A percentile compares a stretch with the other conserved stretches of the same genome.
Evolutionary conservation across 2,113 vertebrate genomes (phyloP).

Genomic region (Anser cygnoides): DNA sequence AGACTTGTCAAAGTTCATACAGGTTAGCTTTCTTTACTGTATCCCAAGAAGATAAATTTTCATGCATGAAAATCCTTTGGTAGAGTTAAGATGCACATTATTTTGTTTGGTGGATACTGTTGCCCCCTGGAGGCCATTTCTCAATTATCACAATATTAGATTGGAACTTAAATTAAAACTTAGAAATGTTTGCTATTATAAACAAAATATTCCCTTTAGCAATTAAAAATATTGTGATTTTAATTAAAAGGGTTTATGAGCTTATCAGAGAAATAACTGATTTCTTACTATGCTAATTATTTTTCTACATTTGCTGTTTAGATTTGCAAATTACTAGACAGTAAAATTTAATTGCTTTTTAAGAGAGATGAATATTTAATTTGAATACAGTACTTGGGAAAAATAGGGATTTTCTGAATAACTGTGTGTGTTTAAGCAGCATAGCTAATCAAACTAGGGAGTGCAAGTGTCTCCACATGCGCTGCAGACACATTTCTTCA

Average conservation of each 20-base stretch:
- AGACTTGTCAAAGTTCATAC: neutral
- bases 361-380: constrained; percentile 68
- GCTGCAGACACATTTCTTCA: rapidly evolving
- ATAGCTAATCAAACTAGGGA: neutral
- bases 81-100: neutral
- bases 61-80: neutral
- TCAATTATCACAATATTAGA: constrained; percentile 45
- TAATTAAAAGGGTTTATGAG: constrained; percentile 70
- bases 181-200: constrained; percentile 49
- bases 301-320: constrained; percentile 65
- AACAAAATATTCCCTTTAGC: constrained; percentile 66
- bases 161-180: constrained; percentile 65
- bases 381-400: constrained; percentile 43
- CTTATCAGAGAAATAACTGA: constrained; percentile 67
- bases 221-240: constrained; percentile 62
- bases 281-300: constrained; percentile 65
- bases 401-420: neutral
- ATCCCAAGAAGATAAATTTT: neutral
- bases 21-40: neutral
- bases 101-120: constrained; percentile 52
- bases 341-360: constrained; percentile 71
- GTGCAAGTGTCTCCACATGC: rapidly evolving
- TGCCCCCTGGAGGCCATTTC: constrained; percentile 68
- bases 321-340: constrained; percentile 64
- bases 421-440: neutral